Percentiles rank a stretch among this genome's conserved stretches.
Evolutionary conservation across 2,113 vertebrate genomes (phyloP).

Genomic region (Theropithecus gelada): DNA sequence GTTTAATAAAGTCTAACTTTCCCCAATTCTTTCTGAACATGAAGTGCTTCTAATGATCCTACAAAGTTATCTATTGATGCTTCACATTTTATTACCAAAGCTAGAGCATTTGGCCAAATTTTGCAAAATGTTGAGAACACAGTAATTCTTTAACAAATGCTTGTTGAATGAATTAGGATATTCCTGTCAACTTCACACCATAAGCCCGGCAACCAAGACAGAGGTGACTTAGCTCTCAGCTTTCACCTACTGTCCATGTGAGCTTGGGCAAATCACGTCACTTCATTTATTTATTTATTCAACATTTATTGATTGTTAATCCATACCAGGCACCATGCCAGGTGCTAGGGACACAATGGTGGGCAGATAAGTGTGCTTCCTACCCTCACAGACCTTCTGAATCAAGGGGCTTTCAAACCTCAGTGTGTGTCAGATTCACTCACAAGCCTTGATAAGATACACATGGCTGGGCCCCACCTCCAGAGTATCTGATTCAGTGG

Average conservation of each 20-base stretch:
- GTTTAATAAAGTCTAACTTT: background rate
- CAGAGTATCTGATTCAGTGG: background rate
- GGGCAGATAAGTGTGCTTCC: background rate
- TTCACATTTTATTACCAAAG: background rate
- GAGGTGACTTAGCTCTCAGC: background rate
- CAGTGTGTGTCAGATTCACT: background rate
- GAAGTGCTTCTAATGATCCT: background rate
- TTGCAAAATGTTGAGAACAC: background rate
- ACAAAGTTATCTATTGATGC: background rate
- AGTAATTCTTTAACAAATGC: background rate
- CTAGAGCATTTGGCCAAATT: background rate
- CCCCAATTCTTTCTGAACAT: background rate
- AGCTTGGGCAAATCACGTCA: background rate
- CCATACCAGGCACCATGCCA: background rate
- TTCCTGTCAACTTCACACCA: background rate
- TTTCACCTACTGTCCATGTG: background rate
- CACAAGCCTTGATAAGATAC: background rate
- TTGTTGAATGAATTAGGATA: background rate
- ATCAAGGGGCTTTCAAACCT: background rate
- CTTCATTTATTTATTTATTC: background rate
- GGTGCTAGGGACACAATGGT: background rate
- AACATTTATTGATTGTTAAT: background rate
- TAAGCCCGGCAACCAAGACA: background rate
- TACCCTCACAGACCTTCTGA: background rate
- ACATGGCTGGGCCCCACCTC: background rate